phyloP scores from a whole-genome alignment of 2,797 vertebrate species.

The Centroberyx gerrardi region DNA sequence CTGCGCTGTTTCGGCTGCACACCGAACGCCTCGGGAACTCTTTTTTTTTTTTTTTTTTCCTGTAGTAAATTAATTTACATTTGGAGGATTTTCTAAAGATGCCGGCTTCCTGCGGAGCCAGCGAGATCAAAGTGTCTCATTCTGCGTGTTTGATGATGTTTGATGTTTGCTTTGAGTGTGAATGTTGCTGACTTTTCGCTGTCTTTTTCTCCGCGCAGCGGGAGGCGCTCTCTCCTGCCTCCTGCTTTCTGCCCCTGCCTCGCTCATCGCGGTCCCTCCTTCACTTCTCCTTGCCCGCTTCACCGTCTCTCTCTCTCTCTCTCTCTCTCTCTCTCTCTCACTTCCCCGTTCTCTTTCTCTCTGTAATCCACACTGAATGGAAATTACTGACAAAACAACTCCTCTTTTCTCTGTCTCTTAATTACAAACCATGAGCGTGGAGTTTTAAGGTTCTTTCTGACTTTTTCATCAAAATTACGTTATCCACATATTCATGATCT shows the following conservation, averaged over 20 bases:
- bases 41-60: too few relatives aligned
- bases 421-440: too few relatives aligned
- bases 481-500: too few relatives aligned
- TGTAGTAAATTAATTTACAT: slow-evolving; percentile 98
- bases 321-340: background rate
- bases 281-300: background rate
- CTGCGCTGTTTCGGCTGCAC: slow-evolving; percentile 66
- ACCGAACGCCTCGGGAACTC: slow-evolving; percentile 89
- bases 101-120: slow-evolving; percentile 95
- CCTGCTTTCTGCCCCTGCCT: slow-evolving; percentile 69
- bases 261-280: slow-evolving; percentile 28
- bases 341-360: too few relatives aligned
- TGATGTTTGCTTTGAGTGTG: slow-evolving; percentile 95
- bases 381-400: too few relatives aligned
- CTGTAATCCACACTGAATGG: too few relatives aligned
- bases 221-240: slow-evolving; percentile 82
- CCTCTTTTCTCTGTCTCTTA: too few relatives aligned
- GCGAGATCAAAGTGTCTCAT: slow-evolving; percentile 97
- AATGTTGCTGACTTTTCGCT: slow-evolving; percentile 96
- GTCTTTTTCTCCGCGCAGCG: slow-evolving; percentile 90
- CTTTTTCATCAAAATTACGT: too few relatives aligned
- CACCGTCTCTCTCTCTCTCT: too few relatives aligned
- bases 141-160: slow-evolving; percentile 95
- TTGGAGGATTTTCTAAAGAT: slow-evolving; percentile 99
- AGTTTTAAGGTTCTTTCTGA: too few relatives aligned